Base-by-base conservation (phyloP, 2,888 invertebrate genomes). In the Augiades crinisus region DNA sequence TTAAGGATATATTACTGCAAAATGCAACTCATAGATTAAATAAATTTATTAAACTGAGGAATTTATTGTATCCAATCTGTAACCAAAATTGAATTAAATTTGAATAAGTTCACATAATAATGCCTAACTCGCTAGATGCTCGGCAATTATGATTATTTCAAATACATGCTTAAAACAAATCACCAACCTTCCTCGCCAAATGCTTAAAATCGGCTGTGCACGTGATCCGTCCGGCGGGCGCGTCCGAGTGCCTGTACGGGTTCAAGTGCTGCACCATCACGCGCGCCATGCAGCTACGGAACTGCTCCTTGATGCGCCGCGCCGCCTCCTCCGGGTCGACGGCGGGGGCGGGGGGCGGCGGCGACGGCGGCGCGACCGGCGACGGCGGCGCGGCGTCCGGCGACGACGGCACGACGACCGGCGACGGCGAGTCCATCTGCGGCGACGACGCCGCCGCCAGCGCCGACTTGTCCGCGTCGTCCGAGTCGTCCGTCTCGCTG, bases 161-260 rank as follows among this genome's bases (percentile, higher is more conserved):
- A 19, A 19, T 19, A 19, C 19, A 19, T 19, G 3, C 3, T 2
- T 4, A 19, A 19, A 19, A 19, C 5, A 31, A 22, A 16, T 43
- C 10, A 61, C 70, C 69, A 80, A 96, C 96, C 93, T 98, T 98
- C 82, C 97, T 92, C 2, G 98, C 98, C 49, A 98, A 91, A 86
- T 98, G 97, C 77, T 98, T 98, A 80, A 98, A 96, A 80, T 99
- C 98, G 36, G 97, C 96, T 0, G 95, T 97, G 70, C 93, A 95
- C 2, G 94, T 94, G 65, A 99, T 98, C 62, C 95, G 91, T 0
- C 96, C 99, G 57, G 93, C 90, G 62, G 93, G 93, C 68, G 98
- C 99, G 60, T 95, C 95, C 0, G 94, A 92, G 70, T 95, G 96
- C 47, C 97, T 91, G 83, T 96, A 99, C 0, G 96, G 96, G 82